Conservation (phyloP, 2,113 vertebrate genomes). For the Apteryx mantelli region DNA sequence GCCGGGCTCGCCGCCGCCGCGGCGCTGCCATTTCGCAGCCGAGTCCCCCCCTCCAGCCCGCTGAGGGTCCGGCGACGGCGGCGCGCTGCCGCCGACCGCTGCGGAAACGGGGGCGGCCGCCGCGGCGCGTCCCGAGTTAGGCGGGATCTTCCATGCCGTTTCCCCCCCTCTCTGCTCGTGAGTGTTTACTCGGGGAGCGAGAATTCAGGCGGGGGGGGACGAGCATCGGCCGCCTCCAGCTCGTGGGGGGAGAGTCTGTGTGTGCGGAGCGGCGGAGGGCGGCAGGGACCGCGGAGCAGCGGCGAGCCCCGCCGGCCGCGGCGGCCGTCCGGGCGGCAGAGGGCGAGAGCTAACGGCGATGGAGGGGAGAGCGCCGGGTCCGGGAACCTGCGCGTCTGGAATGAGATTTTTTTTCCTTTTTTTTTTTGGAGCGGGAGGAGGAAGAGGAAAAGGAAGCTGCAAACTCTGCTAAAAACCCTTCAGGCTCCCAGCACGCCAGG, state of each 20-base stretch:
- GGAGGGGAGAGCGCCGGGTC: not conserved
- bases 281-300: too few species aligned
- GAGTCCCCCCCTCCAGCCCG: not conserved
- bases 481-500: not conserved
- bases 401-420: not conserved
- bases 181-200: not conserved
- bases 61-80: too few species aligned
- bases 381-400: not conserved
- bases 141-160: not conserved
- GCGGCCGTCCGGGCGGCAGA: not conserved
- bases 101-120: not conserved
- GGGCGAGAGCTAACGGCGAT: constrained; percentile 3
- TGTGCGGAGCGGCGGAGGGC: too few species aligned
- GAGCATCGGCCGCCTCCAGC: too few species aligned
- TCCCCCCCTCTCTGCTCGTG: not conserved
- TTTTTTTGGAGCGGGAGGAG: not conserved
- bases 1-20: not conserved
- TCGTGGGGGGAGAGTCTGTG: too few species aligned
- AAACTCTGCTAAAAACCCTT: not conserved
- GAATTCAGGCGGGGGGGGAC: not conserved
- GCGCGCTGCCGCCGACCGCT: not conserved
- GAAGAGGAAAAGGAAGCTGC: not conserved
- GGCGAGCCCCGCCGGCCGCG: too few species aligned
- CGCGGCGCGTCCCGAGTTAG: not conserved
- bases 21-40: not conserved